phyloP scores from a whole-genome alignment of 2,888 invertebrate genomes.

The Callosobruchus maculatus region DNA sequence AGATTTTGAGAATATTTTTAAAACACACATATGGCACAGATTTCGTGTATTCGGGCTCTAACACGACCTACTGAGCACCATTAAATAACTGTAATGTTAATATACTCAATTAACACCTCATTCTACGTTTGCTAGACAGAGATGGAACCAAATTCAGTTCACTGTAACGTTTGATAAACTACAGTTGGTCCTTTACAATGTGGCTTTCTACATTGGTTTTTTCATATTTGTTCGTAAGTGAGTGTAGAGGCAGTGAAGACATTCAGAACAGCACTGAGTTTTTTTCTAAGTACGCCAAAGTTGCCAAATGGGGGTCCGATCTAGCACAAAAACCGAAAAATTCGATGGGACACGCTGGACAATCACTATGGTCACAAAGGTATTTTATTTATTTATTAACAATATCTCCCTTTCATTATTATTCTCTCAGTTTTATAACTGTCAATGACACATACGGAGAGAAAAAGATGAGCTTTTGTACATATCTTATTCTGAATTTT shows the following conservation, averaged over 20 bases:
- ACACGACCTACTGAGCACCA: slow-evolving; percentile 3
- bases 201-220: neutral
- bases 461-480: too few species aligned
- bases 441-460: too few species aligned
- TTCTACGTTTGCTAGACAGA: slow-evolving; percentile 36
- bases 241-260: neutral
- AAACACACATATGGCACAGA: too few species aligned
- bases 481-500: too few species aligned
- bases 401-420: too few species aligned
- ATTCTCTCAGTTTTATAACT: too few species aligned
- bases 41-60: neutral
- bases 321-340: slow-evolving; percentile 10
- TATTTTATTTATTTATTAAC: slow-evolving; percentile 16
- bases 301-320: slow-evolving; percentile 38
- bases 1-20: too few species aligned
- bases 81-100: slow-evolving; percentile 40
- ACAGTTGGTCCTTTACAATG: neutral
- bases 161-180: slow-evolving; percentile 7
- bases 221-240: neutral
- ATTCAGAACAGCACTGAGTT: slow-evolving; percentile 27
- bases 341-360: slow-evolving; percentile 21
- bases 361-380: slow-evolving; percentile 42
- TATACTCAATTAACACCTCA: slow-evolving; percentile 39
- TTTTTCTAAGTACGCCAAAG: slow-evolving; percentile 44
- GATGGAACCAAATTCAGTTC: slow-evolving; percentile 28